Conservation (phyloP, 2,113 vertebrate species). For the Anhinga rufa region DNA sequence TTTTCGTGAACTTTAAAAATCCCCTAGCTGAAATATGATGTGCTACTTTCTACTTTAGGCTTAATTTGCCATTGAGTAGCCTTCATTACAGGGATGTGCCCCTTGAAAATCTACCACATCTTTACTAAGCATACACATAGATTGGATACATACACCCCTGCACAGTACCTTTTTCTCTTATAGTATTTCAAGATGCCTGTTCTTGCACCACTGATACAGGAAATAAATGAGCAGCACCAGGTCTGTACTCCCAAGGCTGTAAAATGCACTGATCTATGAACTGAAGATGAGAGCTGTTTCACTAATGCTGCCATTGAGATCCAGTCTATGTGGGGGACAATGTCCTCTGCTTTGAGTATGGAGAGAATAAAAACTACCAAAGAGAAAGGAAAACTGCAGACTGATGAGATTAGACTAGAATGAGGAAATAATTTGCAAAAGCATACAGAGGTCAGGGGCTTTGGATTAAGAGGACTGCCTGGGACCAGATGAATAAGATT, state of each 20-base stretch:
- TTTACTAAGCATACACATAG: neutral
- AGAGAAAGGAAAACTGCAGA: neutral
- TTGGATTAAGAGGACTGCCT: neutral
- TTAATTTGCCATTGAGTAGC: neutral
- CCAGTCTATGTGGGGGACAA: neutral
- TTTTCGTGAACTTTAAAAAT: neutral
- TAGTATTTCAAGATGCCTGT: neutral
- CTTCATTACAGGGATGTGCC: neutral
- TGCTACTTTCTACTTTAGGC: neutral
- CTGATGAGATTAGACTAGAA: neutral
- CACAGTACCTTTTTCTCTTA: neutral
- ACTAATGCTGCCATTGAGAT: neutral
- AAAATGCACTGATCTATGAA: neutral
- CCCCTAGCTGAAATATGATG: neutral
- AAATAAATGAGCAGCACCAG: neutral
- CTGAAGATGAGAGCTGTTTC: neutral
- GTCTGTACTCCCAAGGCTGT: neutral
- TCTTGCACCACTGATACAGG: neutral
- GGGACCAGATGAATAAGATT: neutral
- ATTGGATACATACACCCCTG: neutral
- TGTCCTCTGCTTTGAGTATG: neutral
- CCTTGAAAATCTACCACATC: neutral
- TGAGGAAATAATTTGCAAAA: neutral
- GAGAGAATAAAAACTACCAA: neutral
- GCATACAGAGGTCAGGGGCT: neutral